Evolutionary conservation across 2,797 vertebrate genomes (phyloP).

Genomic region (Coracias cyanogaster): DNA sequence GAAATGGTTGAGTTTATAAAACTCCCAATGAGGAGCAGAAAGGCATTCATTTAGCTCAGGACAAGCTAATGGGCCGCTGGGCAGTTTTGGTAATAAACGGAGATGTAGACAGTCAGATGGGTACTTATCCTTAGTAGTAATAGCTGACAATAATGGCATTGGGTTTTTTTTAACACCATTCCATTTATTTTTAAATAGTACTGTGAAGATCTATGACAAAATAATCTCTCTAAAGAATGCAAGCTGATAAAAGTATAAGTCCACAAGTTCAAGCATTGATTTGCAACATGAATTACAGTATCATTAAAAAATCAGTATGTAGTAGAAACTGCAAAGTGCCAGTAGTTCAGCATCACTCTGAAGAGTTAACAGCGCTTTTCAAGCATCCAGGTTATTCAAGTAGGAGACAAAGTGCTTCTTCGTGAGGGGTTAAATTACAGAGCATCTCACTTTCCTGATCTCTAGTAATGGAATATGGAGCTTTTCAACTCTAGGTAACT

Average conservation of each 20-base stretch:
- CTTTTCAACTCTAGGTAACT: not conserved
- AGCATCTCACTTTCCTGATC: not conserved
- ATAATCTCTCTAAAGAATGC: not conserved
- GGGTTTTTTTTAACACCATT: accelerated
- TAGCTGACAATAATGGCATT: not conserved
- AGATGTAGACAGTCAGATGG: not conserved
- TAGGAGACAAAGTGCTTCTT: not conserved
- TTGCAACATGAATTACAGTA: not conserved
- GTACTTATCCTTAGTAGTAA: not conserved
- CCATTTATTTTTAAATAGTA: not conserved
- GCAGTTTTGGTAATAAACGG: not conserved
- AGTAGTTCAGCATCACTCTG: not conserved
- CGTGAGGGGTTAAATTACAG: not conserved
- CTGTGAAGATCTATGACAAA: not conserved
- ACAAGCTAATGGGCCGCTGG: not conserved
- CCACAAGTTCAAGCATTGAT: not conserved
- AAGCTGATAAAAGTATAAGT: not conserved
- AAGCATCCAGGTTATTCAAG: not conserved
- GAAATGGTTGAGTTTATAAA: not conserved
- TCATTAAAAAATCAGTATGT: not conserved
- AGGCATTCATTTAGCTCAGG: not conserved
- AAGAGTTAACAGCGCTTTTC: not conserved
- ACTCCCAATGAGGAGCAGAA: not conserved
- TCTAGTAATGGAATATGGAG: not conserved
- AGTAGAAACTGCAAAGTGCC: not conserved